Conservation (phyloP, 2,113 vertebrate genomes). For the Melanostigma gelatinosum region DNA sequence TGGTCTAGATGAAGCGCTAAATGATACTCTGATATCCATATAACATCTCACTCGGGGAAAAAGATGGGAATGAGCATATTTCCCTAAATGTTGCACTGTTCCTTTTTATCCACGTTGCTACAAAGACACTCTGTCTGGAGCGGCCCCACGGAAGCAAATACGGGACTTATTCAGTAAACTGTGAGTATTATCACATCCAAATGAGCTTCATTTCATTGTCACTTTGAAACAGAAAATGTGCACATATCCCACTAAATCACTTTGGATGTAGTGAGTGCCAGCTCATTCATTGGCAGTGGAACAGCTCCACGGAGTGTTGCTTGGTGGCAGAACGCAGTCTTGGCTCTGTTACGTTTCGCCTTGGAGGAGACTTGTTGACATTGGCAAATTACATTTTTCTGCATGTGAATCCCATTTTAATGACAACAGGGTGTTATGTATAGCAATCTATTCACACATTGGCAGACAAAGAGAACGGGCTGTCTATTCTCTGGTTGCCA, state of each 20-base stretch:
- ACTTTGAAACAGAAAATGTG: conserved; percentile 22
- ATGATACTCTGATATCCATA: background rate
- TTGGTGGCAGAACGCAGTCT: conserved; percentile 31
- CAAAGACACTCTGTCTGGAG: background rate
- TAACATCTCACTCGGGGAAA: background rate
- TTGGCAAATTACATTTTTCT: conserved; percentile 38
- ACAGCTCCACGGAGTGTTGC: conserved; percentile 43
- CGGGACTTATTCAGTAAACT: background rate
- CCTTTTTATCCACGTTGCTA: background rate
- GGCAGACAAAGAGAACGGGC: conserved; percentile 37
- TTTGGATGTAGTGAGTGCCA: conserved; percentile 27
- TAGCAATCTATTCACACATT: conserved; percentile 11
- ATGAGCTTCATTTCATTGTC: conserved; percentile 22
- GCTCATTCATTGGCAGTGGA: conserved; percentile 18
- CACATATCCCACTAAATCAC: conserved; percentile 45
- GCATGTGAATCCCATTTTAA: conserved; percentile 21
- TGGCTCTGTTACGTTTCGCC: conserved; percentile 23
- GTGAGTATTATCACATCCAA: conserved; percentile 2
- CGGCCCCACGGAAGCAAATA: background rate
- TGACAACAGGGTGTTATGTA: conserved; percentile 38
- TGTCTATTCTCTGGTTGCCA: conserved; percentile 23
- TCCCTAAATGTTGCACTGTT: background rate
- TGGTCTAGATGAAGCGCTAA: too few species aligned
- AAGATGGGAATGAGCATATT: background rate
- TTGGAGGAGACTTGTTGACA: conserved; percentile 56